Base-by-base conservation (phyloP, 2,797 vertebrate species). In the Eleutherodactylus coqui region DNA sequence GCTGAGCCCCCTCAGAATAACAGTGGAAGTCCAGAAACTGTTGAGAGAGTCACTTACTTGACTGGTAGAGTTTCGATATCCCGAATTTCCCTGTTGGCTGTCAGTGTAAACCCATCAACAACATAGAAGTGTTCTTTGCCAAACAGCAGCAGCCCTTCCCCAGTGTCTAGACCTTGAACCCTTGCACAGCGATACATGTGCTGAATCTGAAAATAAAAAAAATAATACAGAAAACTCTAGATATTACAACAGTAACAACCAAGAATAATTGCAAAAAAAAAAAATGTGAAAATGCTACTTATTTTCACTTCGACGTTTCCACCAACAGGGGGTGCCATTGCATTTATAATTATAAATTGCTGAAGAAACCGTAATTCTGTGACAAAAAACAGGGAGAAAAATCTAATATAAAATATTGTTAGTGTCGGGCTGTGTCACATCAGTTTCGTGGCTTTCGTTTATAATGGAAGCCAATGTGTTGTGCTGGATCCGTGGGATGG, bases 111-210 rank as follows among this genome's bases (percentile, higher is more conserved):
- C 51, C 98, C 98, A 1, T 99, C 98, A 17, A 99, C 99, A 87
- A 99, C 98, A 0, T 99, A 99, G 92, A 99, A 99, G 91, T 99
- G 98, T 53, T 99, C 98, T 89, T 99, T 99, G 4, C 98, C 98
- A 80, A 99, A 99, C 5, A 99, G 96, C 17, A 99, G 97, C 41
- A 99, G 95, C 9, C 98, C 98, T 88, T 99, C 98, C 0, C 97
- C 97, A 87, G 98, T 99, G 92, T 99, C 98, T 10, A 99, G 94
- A 72, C 98, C 98, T 91, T 99, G 98, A 9, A 99, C 98, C 11
- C 98, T 91, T 86, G 98, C 98, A 83, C 97, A 98, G 79, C 97
- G 96, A 92, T 99, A 99, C 97, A 99, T 99, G 91, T 99, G 98
- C 88, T 99, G 98, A 89, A 99, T 99, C 98, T 99, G 86, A 0